Evolutionary conservation across 2,797 vertebrate species (phyloP), one percentile per base, ranked within the genome.

Genomic region (Gymnocypris eckloni): DNA sequence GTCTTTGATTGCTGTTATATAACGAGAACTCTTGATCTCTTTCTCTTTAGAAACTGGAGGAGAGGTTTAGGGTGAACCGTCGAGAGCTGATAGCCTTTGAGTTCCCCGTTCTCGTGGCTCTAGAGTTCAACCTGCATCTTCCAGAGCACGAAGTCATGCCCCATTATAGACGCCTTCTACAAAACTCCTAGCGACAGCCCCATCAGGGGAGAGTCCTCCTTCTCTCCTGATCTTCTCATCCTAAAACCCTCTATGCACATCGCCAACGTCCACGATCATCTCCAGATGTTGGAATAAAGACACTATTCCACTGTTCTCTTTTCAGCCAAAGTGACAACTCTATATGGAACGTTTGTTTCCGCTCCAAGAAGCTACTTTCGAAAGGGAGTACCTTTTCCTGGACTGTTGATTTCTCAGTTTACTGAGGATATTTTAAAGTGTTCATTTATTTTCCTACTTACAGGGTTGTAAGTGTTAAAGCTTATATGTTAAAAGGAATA

Each of bases 11-110:
- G 61, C 84, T 75, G 67, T 71, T 90, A 59, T 84, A 73, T 88
- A 89, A 90, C 83, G 25, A 28, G 73, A 77, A 71, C 66, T 41
- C 4, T 45, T 41, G 81, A 82, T 83, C 37, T 86, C 67, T 87
- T 79, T 83, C 87, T 41, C 88, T 86, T 52, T 92, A 98, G 97
- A 98, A 99, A 97, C 96, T 99, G 94, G 98, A 99, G 93, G 98
- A 99, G 94, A 96, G 97, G 91, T 99, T 99, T 96, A 93, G 98
- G 83, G 95, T 99, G 94, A 99, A 98, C 91, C 95, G 98, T 75
- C 94, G 98, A 25, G 98, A 99, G 93, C 95, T 99, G 92, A 99
- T 99, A 2, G 98, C 98, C 92, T 99, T 98, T 0, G 98, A 99
- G 93, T 99, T 99, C 93, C 98, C 97, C 0, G 97, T 99, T 87